A percentile compares a stretch with the other conserved stretches of the same genome.
Evolutionary conservation across 2,797 vertebrate genomes (phyloP).

Genomic region (Girardinus metallicus): DNA sequence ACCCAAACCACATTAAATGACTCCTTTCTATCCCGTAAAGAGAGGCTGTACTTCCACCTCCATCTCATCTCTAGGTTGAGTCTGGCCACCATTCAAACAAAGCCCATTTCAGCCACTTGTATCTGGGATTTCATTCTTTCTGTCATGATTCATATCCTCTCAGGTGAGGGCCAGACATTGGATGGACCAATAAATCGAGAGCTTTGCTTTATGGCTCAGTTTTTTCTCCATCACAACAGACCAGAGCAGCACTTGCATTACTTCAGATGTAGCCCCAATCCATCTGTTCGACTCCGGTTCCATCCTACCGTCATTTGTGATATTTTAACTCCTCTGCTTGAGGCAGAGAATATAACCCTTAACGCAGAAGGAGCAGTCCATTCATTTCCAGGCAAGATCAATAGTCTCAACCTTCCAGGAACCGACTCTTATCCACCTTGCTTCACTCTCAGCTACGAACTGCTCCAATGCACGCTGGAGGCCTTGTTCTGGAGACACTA

Average conservation of each 20-base stretch:
- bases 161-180: no score
- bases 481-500: neutral
- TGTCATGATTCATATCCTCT: no score
- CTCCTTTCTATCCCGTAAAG: no score
- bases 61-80: no score
- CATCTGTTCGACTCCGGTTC: neutral
- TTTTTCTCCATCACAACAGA: neutral
- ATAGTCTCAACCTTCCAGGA: neutral
- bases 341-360: neutral
- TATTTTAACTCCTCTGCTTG: neutral
- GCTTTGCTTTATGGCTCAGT: neutral
- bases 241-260: neutral
- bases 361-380: neutral
- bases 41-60: no score
- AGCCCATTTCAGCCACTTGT: no score
- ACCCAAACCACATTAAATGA: no score
- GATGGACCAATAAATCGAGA: no score
- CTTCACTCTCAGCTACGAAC: neutral
- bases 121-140: no score
- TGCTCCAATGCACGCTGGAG: neutral
- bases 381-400: neutral
- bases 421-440: neutral
- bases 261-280: neutral
- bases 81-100: no score
- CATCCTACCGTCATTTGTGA: neutral